phyloP scores from a whole-genome alignment of 1,140 invertebrate genomes.

The Heliconius nattereri region DNA sequence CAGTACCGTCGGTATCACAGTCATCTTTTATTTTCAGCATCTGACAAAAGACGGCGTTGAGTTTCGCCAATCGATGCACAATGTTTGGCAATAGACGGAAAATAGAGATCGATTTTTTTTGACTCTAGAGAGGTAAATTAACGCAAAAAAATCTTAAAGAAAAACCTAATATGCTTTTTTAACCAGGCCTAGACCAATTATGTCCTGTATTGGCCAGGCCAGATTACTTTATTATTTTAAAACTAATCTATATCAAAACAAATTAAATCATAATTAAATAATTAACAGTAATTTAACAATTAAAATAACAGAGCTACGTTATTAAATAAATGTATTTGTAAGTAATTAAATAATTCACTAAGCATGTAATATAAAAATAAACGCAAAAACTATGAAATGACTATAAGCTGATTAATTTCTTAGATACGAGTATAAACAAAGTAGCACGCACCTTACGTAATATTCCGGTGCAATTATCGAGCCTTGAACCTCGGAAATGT shows the following conservation, averaged over 20 bases:
- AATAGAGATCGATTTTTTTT: background rate
- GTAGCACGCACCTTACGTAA: slow-evolving; percentile 20
- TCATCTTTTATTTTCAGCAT: too few relatives aligned
- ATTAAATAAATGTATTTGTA: background rate
- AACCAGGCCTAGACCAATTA: too few relatives aligned
- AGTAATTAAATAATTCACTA: background rate
- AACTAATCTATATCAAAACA: background rate
- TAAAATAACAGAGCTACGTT: background rate
- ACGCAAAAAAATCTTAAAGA: too few relatives aligned
- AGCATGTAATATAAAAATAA: background rate
- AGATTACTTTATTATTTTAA: background rate
- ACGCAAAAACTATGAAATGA: background rate
- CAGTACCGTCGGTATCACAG: too few relatives aligned
- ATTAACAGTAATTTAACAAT: background rate
- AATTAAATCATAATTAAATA: background rate
- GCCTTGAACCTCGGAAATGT: slow-evolving; percentile 34
- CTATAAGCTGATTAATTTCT: background rate
- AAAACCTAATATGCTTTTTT: too few relatives aligned
- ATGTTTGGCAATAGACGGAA: background rate
- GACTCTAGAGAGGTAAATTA: background rate
- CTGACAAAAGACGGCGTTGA: too few relatives aligned
- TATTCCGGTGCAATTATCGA: slow-evolving; percentile 27
- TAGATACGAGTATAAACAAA: background rate
- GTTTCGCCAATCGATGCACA: background rate
- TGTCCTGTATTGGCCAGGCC: too few relatives aligned